A percentile compares a stretch with the other conserved stretches of the same genome.
Evolutionary conservation across 2,888 invertebrate genomes (phyloP).

Genomic region (Strigamia transsilvanica): DNA sequence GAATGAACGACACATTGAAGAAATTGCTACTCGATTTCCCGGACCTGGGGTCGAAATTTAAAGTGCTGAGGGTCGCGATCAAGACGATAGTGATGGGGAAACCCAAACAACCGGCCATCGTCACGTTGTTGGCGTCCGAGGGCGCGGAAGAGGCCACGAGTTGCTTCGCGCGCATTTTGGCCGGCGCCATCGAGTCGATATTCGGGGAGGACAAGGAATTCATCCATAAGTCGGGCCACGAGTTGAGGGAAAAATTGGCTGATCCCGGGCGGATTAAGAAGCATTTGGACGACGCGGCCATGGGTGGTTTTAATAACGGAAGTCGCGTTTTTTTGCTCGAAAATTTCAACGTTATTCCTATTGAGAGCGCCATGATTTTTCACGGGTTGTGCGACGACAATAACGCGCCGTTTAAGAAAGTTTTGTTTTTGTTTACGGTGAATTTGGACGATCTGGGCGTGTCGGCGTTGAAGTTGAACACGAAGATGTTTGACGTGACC

Average conservation of each 20-base stretch:
- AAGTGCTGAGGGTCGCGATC: neutral
- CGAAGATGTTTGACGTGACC: conserved; percentile 11
- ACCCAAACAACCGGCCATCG: conserved; percentile 10
- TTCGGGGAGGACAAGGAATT: neutral
- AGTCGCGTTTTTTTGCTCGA: conserved; percentile 42
- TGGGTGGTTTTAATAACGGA: neutral
- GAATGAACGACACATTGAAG: neutral
- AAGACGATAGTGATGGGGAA: neutral
- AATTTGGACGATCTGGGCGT: neutral
- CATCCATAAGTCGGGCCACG: neutral
- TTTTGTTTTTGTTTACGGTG: conserved; percentile 37
- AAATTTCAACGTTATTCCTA: conserved; percentile 34
- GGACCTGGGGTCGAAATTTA: neutral
- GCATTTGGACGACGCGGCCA: neutral
- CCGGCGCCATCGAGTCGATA: neutral
- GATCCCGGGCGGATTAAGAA: neutral
- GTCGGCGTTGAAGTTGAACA: no score
- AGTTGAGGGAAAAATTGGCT: neutral
- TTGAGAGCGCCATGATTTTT: conserved; percentile 40
- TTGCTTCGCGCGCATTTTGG: conserved; percentile 21
- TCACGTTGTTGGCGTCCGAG: neutral
- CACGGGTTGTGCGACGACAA: conserved; percentile 53
- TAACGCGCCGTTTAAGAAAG: conserved; percentile 51
- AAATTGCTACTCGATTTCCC: neutral
- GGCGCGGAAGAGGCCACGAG: neutral